These are phyloP conservation scores for Heterochromis multidens DNA, from an alignment of 2,113 vertebrate species.

Conservation along the genomic window DNA sequence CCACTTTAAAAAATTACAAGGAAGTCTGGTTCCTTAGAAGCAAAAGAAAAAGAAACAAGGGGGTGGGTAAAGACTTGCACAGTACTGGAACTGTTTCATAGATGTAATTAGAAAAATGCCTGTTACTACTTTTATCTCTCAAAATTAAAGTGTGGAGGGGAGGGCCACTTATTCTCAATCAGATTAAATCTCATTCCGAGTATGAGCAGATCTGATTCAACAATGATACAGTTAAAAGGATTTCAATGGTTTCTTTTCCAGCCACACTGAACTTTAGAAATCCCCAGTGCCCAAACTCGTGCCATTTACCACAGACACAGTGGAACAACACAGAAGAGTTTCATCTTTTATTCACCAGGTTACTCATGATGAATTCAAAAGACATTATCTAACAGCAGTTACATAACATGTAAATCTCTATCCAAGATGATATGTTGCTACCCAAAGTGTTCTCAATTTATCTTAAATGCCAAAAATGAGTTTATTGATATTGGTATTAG, in stretches of 20 bases:
- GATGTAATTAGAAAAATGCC: not conserved
- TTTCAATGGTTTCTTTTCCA: not conserved
- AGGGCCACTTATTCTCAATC: not conserved
- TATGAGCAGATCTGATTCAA: not conserved
- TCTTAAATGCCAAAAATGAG: slow-evolving; percentile 15
- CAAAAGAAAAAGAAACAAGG: not conserved
- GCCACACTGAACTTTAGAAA: slow-evolving; percentile 3
- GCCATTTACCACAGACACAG: slow-evolving; percentile 6
- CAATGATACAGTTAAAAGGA: not conserved
- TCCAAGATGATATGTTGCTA: not conserved
- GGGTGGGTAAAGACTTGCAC: not conserved
- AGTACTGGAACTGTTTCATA: not conserved
- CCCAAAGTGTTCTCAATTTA: not conserved
- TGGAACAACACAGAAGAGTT: not conserved
- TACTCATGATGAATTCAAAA: slow-evolving; percentile 40
- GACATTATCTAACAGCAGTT: slow-evolving; percentile 32
- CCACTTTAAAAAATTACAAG: not conserved
- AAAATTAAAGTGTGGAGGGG: not conserved
- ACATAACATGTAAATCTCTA: not conserved
- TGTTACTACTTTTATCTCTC: not conserved
- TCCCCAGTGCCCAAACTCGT: not conserved
- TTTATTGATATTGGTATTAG: slow-evolving; percentile 3
- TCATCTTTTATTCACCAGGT: slow-evolving; percentile 46
- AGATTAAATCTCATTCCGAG: not conserved
- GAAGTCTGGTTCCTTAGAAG: too few species aligned